phyloP scores from a whole-genome alignment of 2,113 vertebrate species.

The Hepsetus odoe region DNA sequence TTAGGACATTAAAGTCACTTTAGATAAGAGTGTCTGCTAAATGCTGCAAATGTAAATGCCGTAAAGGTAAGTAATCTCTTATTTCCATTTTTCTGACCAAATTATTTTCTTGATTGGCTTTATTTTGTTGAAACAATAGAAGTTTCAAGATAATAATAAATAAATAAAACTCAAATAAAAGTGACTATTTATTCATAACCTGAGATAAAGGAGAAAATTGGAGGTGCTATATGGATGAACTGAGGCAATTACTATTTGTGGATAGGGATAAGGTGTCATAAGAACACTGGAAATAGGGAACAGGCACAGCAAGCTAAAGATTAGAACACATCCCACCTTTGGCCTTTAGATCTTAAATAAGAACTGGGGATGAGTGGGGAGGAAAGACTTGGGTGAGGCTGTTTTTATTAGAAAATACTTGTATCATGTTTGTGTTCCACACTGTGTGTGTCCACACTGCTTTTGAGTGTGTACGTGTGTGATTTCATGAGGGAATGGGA shows the following conservation, averaged over 20 bases:
- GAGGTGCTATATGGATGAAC: not conserved
- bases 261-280: not conserved
- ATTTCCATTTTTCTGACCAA: not conserved
- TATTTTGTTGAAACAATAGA: not conserved
- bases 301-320: not conserved
- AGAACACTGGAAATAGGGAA: not conserved
- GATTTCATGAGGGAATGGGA: constrained; percentile 51
- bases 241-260: not conserved
- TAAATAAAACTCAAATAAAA: not conserved
- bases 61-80: too few relatives aligned
- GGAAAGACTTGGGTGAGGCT: not conserved
- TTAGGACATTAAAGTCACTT: too few relatives aligned
- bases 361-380: not conserved
- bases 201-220: not conserved
- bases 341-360: not conserved
- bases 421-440: constrained; percentile 8
- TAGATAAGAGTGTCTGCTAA: too few relatives aligned
- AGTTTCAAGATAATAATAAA: too few relatives aligned
- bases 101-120: not conserved
- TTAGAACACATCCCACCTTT: not conserved
- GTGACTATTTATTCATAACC: not conserved
- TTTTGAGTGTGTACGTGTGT: constrained; percentile 26
- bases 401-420: not conserved
- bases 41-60: too few relatives aligned
- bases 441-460: constrained; percentile 48